phyloP scores from a whole-genome alignment of 2,888 invertebrate genomes.

The Agapostemon virescens region DNA sequence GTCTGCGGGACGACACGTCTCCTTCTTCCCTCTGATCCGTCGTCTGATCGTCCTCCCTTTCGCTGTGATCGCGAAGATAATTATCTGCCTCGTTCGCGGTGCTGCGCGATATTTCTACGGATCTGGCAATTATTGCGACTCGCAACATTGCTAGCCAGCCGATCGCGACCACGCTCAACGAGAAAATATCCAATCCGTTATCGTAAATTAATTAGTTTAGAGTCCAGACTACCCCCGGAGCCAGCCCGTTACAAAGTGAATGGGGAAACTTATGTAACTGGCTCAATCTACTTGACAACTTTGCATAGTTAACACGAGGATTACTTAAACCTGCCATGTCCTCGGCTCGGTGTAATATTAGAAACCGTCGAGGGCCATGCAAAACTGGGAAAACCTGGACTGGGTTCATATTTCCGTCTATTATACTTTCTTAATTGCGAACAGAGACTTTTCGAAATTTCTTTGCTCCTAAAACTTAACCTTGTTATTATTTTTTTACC shows the following conservation, averaged over 20 bases:
- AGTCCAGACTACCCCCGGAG: conserved; percentile 14
- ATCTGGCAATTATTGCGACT: conserved; percentile 56
- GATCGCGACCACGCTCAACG: conserved; percentile 35
- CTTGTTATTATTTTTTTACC: too few species aligned
- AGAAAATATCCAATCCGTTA: conserved; percentile 50
- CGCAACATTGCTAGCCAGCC: conserved; percentile 26
- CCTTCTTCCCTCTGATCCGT: conserved; percentile 76
- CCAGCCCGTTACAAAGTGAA: conserved; percentile 37
- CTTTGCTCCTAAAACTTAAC: not conserved
- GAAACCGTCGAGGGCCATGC: conserved; percentile 28
- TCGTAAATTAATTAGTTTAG: conserved; percentile 68
- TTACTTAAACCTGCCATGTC: conserved; percentile 35
- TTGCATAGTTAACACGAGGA: conserved; percentile 32
- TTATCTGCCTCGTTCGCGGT: conserved; percentile 67
- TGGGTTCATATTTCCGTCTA: not conserved
- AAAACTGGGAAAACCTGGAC: not conserved
- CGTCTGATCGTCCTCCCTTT: conserved; percentile 68
- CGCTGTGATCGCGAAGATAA: conserved; percentile 66
- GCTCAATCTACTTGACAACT: conserved; percentile 36
- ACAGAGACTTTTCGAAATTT: not conserved
- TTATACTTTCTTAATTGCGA: not conserved
- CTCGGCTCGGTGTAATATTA: conserved; percentile 57
- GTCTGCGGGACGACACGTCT: conserved; percentile 73
- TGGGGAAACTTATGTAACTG: conserved; percentile 52
- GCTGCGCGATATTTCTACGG: conserved; percentile 65